A percentile compares a stretch with the other conserved stretches of the same genome.
Evolutionary conservation across 2,797 vertebrate species (phyloP).

Genomic region (Propithecus perrieri): DNA sequence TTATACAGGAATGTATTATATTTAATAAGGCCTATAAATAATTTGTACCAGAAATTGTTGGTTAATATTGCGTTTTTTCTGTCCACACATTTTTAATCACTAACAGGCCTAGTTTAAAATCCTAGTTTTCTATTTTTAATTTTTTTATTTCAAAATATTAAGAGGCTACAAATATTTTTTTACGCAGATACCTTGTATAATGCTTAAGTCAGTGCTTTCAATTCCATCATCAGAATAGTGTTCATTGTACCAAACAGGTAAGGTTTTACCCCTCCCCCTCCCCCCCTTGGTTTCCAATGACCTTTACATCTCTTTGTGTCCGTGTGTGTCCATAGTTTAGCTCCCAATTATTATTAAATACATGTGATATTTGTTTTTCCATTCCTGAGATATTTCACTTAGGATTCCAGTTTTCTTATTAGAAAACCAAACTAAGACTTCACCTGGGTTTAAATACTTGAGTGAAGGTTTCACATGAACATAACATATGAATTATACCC

Average conservation of each 20-base stretch:
- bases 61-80: not conserved
- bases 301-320: not conserved
- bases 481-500: not conserved
- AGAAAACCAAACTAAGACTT: constrained; percentile 29
- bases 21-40: not conserved
- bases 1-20: not conserved
- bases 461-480: constrained; percentile 1
- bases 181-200: not conserved
- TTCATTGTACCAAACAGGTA: not conserved
- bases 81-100: not conserved
- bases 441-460: constrained; percentile 18
- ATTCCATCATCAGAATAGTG: not conserved
- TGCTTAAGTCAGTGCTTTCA: not conserved
- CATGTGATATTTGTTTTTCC: not conserved
- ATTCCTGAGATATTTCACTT: not conserved
- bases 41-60: constrained; percentile 11
- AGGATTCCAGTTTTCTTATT: not conserved
- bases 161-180: not conserved
- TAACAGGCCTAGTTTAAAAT: not conserved
- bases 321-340: not conserved
- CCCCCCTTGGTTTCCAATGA: not conserved
- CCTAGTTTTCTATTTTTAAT: not conserved
- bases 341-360: not conserved
- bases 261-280: not conserved
- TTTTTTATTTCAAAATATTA: not conserved